These are phyloP conservation scores for Agrochola litura DNA, from an alignment of 2,888 invertebrate genomes.

Conservation along the genomic window DNA sequence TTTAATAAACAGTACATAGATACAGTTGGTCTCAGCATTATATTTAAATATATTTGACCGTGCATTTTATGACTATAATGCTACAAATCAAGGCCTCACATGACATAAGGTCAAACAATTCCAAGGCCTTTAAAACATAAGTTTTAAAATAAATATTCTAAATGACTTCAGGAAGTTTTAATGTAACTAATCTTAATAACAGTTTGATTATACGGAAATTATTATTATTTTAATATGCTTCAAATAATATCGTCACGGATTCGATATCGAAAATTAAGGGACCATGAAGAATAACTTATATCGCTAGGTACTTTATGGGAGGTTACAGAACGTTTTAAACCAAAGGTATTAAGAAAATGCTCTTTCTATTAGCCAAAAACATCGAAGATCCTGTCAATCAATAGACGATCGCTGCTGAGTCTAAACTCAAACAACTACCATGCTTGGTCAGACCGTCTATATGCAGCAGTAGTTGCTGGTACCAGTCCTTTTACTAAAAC, in stretches of 20 bases:
- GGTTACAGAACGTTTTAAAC: background rate
- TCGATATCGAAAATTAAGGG: conserved; percentile 2
- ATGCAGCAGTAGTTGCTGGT: background rate
- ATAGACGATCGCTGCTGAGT: background rate
- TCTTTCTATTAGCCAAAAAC: background rate
- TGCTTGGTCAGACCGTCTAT: background rate
- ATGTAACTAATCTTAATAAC: conserved; percentile 41
- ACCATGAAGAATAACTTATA: background rate
- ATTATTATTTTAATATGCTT: conserved; percentile 18
- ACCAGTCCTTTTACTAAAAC: too few relatives aligned
- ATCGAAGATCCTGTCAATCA: background rate
- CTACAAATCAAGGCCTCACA: conserved; percentile 51
- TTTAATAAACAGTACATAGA: conserved; percentile 10
- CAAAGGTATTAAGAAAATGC: background rate
- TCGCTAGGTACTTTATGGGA: background rate
- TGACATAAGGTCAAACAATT: conserved; percentile 37
- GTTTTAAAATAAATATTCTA: conserved; percentile 28
- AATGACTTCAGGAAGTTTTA: conserved; percentile 60
- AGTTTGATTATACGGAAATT: conserved; percentile 29
- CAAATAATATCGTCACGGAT: conserved; percentile 26
- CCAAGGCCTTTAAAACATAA: conserved; percentile 41
- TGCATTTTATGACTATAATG: conserved; percentile 56
- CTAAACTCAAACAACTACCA: background rate
- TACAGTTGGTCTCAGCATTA: conserved; percentile 40
- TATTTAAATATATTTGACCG: conserved; percentile 43